Percentiles rank a stretch among this genome's conserved stretches.
phyloP scores from a whole-genome alignment of 92 coral and sea anemone species.

The Palythoa caribaeorum region DNA sequence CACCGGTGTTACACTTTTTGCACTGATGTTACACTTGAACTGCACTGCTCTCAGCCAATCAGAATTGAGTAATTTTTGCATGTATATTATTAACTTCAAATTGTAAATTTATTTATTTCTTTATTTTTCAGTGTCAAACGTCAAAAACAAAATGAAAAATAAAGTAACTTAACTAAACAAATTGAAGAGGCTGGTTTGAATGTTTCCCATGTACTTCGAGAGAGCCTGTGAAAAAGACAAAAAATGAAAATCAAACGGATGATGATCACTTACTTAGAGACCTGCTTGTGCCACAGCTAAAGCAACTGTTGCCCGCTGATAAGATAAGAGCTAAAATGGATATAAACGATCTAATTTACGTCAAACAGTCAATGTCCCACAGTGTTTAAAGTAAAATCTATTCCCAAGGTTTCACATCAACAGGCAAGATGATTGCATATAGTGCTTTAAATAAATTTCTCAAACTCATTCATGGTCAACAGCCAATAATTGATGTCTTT shows the following conservation, averaged over 20 bases:
- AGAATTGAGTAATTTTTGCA: too few species aligned
- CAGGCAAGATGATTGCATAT: background rate
- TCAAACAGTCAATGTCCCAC: constrained; percentile 40
- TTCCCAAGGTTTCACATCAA: background rate
- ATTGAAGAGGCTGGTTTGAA: constrained; percentile 48
- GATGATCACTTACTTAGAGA: constrained; percentile 67
- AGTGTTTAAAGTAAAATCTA: background rate
- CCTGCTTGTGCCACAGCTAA: constrained; percentile 61
- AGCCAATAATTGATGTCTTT: too few species aligned
- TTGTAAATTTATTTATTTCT: background rate
- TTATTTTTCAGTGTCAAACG: background rate
- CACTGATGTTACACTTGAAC: too few species aligned
- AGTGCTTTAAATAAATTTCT: background rate
- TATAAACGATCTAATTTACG: constrained; percentile 56
- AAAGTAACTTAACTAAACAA: background rate
- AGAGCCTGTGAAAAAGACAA: constrained; percentile 39
- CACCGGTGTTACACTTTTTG: too few species aligned
- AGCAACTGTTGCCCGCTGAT: constrained; percentile 42
- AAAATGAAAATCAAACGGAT: constrained; percentile 47
- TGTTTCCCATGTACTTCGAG: constrained; percentile 40
- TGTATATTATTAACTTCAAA: too few species aligned
- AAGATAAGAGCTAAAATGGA: constrained; percentile 55
- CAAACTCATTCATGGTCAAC: too few species aligned
- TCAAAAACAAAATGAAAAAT: background rate
- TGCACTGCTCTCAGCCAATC: too few species aligned